These are phyloP conservation scores for Dinothrombium tinctorium DNA, from an alignment of 1,140 invertebrate species.

Conservation along the genomic window DNA sequence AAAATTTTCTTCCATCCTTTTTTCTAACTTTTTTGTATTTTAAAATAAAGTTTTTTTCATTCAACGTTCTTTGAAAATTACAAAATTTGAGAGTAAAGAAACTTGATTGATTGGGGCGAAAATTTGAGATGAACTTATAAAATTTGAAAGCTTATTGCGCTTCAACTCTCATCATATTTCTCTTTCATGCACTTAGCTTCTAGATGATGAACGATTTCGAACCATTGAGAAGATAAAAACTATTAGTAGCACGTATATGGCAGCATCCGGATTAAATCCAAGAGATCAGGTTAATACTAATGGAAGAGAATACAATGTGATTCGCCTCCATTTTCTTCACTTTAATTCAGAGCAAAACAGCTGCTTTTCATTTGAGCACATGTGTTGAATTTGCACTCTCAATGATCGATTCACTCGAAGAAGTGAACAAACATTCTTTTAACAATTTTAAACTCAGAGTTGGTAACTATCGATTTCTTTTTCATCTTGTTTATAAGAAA, in stretches of 20 bases:
- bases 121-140: no score
- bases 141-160: no score
- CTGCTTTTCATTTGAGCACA: constrained; percentile 42
- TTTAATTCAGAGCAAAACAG: constrained; percentile 6
- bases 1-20: no score
- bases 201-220: constrained; percentile 65
- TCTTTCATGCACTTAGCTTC: constrained; percentile 33
- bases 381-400: constrained; percentile 82
- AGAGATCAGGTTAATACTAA: constrained; percentile 23
- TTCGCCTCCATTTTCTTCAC: not conserved
- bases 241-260: constrained; percentile 89
- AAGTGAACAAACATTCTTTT: constrained; percentile 86
- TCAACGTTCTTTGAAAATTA: no score
- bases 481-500: no score
- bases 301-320: not conserved
- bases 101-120: no score
- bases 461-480: constrained; percentile 25
- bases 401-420: constrained; percentile 62
- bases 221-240: constrained; percentile 98
- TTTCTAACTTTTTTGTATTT: no score
- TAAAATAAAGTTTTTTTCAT: no score
- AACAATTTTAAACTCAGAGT: constrained; percentile 88
- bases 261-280: constrained; percentile 79
- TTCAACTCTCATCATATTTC: no score
- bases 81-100: no score